Conservation (phyloP, 2,113 vertebrate genomes). For the Ibidorhyncha struthersii region DNA sequence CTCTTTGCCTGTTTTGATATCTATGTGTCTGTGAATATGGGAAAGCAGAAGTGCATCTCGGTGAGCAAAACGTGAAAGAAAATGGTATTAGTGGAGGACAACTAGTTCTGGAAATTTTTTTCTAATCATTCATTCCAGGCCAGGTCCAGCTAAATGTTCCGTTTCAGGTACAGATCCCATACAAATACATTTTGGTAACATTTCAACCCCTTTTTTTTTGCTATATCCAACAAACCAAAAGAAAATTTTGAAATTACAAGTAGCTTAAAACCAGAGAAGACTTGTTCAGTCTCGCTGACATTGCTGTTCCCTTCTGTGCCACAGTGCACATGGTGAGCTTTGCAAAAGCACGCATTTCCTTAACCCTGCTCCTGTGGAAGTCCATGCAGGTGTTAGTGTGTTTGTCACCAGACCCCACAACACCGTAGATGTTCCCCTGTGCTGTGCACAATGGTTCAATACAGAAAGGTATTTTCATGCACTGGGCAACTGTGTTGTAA, state of each 20-base stretch:
- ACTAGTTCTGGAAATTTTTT: background rate
- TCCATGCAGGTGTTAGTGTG: background rate
- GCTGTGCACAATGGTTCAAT: background rate
- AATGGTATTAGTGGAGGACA: background rate
- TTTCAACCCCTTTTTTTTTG: background rate
- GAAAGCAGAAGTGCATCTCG: background rate
- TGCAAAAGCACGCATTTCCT: background rate
- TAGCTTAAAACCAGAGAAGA: background rate
- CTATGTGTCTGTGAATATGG: background rate
- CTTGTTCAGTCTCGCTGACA: background rate
- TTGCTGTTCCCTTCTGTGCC: background rate
- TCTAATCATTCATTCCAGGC: background rate
- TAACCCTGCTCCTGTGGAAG: background rate
- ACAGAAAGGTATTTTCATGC: background rate
- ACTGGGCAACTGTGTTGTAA: background rate
- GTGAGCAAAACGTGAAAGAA: background rate
- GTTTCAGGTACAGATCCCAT: background rate
- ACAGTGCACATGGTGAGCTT: background rate
- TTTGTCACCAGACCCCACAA: background rate
- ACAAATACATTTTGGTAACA: background rate
- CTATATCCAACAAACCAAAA: background rate
- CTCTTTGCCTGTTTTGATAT: background rate
- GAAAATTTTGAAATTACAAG: background rate
- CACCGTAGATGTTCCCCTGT: background rate
- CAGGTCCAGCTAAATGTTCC: background rate